Conservation (phyloP, 2,888 invertebrate genomes). For the Chromoteleia sp. region DNA sequence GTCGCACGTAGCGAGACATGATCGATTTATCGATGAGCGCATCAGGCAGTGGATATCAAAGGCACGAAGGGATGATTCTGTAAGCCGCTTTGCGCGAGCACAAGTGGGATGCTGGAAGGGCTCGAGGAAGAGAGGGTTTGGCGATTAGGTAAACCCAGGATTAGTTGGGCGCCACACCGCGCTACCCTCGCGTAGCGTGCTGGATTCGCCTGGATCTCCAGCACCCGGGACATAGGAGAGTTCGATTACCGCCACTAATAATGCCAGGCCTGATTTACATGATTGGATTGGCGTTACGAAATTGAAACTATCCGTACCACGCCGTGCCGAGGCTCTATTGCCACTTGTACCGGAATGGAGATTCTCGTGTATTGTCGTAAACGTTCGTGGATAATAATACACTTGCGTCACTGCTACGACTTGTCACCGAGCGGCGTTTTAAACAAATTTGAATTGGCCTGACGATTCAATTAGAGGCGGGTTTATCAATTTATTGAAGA, state of each 20-base stretch:
- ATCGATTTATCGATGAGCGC: conserved; percentile 70
- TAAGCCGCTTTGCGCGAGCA: conserved; percentile 83
- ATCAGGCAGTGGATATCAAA: conserved; percentile 68
- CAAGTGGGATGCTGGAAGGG: conserved; percentile 77
- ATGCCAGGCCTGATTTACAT: conserved; percentile 84
- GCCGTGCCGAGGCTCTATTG: conserved; percentile 55
- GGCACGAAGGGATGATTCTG: conserved; percentile 78
- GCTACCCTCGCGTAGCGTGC: conserved; percentile 73
- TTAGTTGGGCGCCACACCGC: conserved; percentile 81
- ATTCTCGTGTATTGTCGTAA: conserved; percentile 65
- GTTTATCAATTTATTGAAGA: conserved; percentile 22
- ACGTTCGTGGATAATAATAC: conserved; percentile 61
- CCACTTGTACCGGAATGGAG: conserved; percentile 72
- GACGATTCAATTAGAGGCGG: conserved; percentile 32
- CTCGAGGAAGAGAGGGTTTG: conserved; percentile 77
- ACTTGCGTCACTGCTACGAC: conserved; percentile 52
- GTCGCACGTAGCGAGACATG: conserved; percentile 53
- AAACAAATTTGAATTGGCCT: conserved; percentile 25
- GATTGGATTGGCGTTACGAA: conserved; percentile 84
- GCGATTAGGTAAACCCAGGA: conserved; percentile 84
- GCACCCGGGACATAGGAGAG: conserved; percentile 72
- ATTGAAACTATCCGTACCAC: conserved; percentile 80
- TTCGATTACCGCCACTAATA: conserved; percentile 83
- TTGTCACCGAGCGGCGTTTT: conserved; percentile 40
- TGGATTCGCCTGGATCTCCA: conserved; percentile 71